Conservation (phyloP, 1,140 invertebrate genomes). For the Leptopilina clavipes region DNA sequence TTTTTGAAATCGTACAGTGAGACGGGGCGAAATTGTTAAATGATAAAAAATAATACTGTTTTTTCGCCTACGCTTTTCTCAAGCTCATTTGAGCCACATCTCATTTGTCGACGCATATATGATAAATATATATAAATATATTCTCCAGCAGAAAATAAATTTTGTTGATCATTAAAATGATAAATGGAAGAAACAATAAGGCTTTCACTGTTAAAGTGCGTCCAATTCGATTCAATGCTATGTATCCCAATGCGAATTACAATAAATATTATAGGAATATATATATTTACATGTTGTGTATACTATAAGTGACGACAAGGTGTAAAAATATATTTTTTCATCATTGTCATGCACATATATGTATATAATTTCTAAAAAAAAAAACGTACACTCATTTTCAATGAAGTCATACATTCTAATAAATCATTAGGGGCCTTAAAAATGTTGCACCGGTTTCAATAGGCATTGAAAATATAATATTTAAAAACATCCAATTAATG, state of each 20-base stretch:
- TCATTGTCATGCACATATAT: constrained; percentile 10
- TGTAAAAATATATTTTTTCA: constrained; percentile 27
- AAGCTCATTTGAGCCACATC: constrained; percentile 4
- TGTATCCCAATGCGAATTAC: constrained; percentile 22
- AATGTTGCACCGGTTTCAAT: constrained; percentile 16
- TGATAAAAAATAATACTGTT: constrained; percentile 31
- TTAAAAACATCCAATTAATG: not conserved
- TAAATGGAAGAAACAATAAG: constrained; percentile 1
- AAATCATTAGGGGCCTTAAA: constrained; percentile 12
- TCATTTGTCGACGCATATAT: not conserved
- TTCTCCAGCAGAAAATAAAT: too few relatives aligned
- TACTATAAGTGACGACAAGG: constrained; percentile 7
- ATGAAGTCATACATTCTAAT: constrained; percentile 31
- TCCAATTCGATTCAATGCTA: not conserved
- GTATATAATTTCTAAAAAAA: constrained; percentile 17
- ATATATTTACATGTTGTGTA: constrained; percentile 13
- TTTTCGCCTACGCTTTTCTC: not conserved
- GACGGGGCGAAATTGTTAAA: constrained; percentile 16
- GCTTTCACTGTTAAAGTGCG: not conserved
- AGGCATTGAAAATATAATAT: not conserved
- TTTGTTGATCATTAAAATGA: not conserved
- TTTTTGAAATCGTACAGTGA: not conserved
- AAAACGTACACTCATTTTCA: constrained; percentile 22
- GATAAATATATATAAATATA: too few relatives aligned
- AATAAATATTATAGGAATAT: constrained; percentile 32